Percentiles rank a stretch among this genome's conserved stretches.
These are phyloP conservation scores for Stenodema calcarata DNA, from an alignment of 2,888 invertebrate species.

Conservation along the genomic window DNA sequence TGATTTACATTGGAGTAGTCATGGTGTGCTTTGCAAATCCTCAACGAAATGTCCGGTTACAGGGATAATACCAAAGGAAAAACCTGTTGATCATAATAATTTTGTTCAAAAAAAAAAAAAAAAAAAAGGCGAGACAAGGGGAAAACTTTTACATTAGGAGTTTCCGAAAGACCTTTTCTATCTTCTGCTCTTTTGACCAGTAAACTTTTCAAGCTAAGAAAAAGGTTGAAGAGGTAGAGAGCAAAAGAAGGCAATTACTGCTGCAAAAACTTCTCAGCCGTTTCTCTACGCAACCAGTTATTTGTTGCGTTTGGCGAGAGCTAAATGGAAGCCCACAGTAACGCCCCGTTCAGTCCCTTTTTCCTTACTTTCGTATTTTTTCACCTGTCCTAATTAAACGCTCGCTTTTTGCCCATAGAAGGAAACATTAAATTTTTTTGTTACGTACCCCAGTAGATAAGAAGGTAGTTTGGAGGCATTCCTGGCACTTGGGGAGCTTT, in stretches of 20 bases:
- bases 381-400: constrained; percentile 1
- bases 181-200: constrained; percentile 9
- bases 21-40: not conserved
- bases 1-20: too few relatives aligned
- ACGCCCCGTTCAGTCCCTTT: not conserved
- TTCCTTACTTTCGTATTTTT: not conserved
- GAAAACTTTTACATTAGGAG: not conserved
- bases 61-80: not conserved
- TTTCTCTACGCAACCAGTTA: not conserved
- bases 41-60: not conserved
- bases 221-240: constrained; percentile 9
- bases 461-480: not conserved
- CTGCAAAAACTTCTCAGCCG: constrained; percentile 3
- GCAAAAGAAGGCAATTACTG: constrained; percentile 26
- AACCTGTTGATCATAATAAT: not conserved
- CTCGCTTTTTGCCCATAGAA: not conserved
- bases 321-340: not conserved
- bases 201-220: not conserved
- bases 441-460: not conserved
- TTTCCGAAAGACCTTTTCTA: not conserved
- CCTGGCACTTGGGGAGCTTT: not conserved
- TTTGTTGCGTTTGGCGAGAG: constrained; percentile 16
- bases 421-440: not conserved
- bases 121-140: not conserved
- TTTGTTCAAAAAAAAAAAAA: not conserved